Percentiles rank a stretch among this genome's conserved stretches.
Evolutionary conservation across 2,113 vertebrate species (phyloP).

Genomic region (Stegastes partitus): DNA sequence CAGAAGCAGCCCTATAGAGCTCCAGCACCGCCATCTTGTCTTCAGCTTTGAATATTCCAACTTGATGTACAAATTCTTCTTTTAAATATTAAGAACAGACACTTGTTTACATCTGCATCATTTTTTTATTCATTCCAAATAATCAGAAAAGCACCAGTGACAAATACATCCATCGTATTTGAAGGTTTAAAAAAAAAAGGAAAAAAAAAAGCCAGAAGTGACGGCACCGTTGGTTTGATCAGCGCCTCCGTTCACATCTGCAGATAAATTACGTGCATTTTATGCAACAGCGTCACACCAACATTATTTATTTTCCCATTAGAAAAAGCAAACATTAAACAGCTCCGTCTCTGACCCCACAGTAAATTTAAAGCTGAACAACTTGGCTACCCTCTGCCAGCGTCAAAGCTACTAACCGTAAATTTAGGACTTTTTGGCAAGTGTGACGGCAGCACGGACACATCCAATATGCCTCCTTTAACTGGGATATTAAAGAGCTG

Average conservation of each 20-base stretch:
- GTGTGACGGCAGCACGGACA: not conserved
- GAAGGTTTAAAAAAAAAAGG: not conserved
- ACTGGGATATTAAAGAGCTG: not conserved
- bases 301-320: constrained; percentile 2
- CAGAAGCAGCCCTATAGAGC: too few relatives aligned
- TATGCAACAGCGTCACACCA: not conserved
- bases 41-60: too few relatives aligned
- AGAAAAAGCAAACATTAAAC: not conserved
- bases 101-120: too few relatives aligned
- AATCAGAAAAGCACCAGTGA: too few relatives aligned
- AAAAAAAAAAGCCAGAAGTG: not conserved
- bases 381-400: not conserved
- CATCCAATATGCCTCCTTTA: not conserved
- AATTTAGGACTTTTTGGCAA: not conserved
- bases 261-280: not conserved
- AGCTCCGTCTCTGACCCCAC: not conserved
- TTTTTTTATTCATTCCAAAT: too few relatives aligned
- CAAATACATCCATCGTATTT: too few relatives aligned
- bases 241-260: not conserved
- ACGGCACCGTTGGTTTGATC: not conserved
- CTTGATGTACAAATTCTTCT: too few relatives aligned
- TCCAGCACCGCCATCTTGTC: too few relatives aligned
- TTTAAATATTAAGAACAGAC: too few relatives aligned
- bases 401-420: not conserved
- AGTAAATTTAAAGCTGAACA: not conserved